Evolutionary conservation across 2,113 vertebrate genomes (phyloP).

Genomic region (Neomonachus schauinslandi): DNA sequence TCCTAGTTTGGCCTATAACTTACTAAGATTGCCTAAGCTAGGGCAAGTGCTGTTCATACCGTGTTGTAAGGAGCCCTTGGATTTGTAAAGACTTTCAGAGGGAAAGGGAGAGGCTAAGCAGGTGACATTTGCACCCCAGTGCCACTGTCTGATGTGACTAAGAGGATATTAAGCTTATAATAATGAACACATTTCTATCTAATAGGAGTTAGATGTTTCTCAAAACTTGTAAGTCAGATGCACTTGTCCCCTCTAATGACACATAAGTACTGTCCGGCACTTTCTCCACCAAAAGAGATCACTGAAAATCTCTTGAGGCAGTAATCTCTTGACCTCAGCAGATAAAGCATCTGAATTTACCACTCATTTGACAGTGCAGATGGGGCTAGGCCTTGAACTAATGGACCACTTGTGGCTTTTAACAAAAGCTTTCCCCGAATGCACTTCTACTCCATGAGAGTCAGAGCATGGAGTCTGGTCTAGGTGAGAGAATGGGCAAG

Average conservation of each 20-base stretch:
- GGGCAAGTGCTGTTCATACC: background rate
- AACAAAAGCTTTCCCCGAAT: background rate
- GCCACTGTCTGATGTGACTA: background rate
- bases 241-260: background rate
- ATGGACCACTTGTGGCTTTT: background rate
- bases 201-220: background rate
- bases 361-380: background rate
- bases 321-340: constrained; percentile 29
- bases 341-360: background rate
- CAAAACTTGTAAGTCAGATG: constrained; percentile 40
- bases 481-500: constrained; percentile 9
- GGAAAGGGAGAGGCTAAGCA: background rate
- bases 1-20: background rate
- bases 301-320: background rate
- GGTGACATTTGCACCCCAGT: background rate
- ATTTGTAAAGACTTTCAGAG: background rate
- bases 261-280: background rate
- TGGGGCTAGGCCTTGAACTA: background rate
- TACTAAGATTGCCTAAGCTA: background rate
- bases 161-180: background rate
- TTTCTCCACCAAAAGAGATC: constrained; percentile 16
- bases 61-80: background rate
- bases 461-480: background rate
- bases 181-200: background rate
- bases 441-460: no score